These are phyloP conservation scores for Zaprionus bogoriensis DNA, from an alignment of 2,888 invertebrate genomes.

Conservation along the genomic window DNA sequence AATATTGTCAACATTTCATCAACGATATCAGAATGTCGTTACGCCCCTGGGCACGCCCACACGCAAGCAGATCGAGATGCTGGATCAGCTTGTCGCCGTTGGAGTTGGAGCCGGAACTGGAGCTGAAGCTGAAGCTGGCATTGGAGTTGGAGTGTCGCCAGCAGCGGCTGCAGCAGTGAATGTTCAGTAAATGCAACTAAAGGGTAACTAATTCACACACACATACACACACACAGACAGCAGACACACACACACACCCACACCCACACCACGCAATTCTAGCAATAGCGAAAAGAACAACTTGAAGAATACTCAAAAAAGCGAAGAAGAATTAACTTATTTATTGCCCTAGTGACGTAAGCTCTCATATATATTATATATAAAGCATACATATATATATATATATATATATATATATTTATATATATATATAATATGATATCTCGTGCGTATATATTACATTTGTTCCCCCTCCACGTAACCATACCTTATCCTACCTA, in stretches of 20 bases:
- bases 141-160: too few relatives aligned
- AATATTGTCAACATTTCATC: slow-evolving; percentile 88
- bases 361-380: slow-evolving; percentile 24
- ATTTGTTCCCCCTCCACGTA: slow-evolving; percentile 7
- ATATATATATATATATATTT: slow-evolving; percentile 1
- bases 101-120: slow-evolving; percentile 21
- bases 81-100: slow-evolving; percentile 55
- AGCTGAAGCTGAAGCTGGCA: not conserved
- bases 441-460: slow-evolving; percentile 4
- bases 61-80: slow-evolving; percentile 77
- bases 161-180: slow-evolving; percentile 9
- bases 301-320: slow-evolving; percentile 33
- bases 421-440: slow-evolving; percentile 16
- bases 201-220: slow-evolving; percentile 44
- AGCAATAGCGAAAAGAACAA: slow-evolving; percentile 57
- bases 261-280: slow-evolving; percentile 52
- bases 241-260: slow-evolving; percentile 11
- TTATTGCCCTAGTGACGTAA: slow-evolving; percentile 66
- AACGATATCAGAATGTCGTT: slow-evolving; percentile 84
- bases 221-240: slow-evolving; percentile 9
- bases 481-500: not conserved
- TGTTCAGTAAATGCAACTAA: slow-evolving; percentile 38
- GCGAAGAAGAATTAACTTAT: slow-evolving; percentile 37
- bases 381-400: slow-evolving; percentile 16
- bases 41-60: slow-evolving; percentile 81